Evolutionary conservation across 1,140 invertebrate species (phyloP).

Genomic region (Drosophila chauvacae): DNA sequence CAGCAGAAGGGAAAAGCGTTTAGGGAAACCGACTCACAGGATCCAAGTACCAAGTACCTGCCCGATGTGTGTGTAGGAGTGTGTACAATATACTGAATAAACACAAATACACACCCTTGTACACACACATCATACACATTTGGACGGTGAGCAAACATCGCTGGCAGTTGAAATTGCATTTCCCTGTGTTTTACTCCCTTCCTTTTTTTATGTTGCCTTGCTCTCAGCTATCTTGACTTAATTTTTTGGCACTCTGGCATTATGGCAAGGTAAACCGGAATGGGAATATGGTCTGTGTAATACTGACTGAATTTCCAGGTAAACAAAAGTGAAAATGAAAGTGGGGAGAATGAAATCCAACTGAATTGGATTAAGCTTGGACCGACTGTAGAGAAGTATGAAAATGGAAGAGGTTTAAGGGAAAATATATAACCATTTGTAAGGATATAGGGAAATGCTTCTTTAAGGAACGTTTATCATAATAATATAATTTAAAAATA

Average conservation of each 20-base stretch:
- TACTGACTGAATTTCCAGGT: neutral
- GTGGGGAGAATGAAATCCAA: neutral
- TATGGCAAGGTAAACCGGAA: constrained; percentile 15
- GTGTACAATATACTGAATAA: constrained; percentile 41
- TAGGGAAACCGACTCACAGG: constrained; percentile 18
- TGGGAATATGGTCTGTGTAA: constrained; percentile 1
- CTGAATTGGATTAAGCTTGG: neutral
- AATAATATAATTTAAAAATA: neutral
- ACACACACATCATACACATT: constrained; percentile 15
- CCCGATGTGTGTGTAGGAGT: neutral
- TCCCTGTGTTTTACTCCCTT: constrained; percentile 13
- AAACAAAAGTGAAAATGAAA: constrained; percentile 12
- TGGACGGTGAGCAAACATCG: constrained; percentile 41
- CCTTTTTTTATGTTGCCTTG: neutral
- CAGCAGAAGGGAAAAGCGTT: constrained; percentile 30
- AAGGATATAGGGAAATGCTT: too few species aligned
- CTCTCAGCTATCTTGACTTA: constrained; percentile 58
- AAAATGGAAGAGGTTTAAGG: neutral
- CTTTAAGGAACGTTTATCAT: neutral
- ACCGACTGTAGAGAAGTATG: neutral
- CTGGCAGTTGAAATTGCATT: constrained; percentile 63
- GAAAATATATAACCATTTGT: too few species aligned
- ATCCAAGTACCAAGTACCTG: constrained; percentile 21
- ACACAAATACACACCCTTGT: constrained; percentile 45
- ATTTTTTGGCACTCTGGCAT: constrained; percentile 63